phyloP scores from a whole-genome alignment of 2,888 invertebrate genomes.

The Suillia variegata region DNA sequence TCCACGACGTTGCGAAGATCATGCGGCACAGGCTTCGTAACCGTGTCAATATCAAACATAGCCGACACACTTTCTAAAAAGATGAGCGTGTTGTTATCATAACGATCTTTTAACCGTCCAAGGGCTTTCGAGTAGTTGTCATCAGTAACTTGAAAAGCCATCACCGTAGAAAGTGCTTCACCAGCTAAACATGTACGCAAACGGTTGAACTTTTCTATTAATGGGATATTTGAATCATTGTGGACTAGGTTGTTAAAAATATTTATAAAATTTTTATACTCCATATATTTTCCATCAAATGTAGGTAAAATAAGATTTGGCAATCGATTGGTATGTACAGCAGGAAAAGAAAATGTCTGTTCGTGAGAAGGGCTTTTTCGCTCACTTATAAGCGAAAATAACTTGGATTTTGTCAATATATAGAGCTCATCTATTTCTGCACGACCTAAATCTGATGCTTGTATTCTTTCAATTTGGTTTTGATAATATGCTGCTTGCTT shows the following conservation, averaged over 20 bases:
- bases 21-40: constrained; percentile 8
- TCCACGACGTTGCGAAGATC: constrained; percentile 20
- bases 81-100: constrained; percentile 7
- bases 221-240: background rate
- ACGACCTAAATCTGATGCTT: background rate
- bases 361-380: background rate
- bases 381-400: constrained; percentile 4
- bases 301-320: constrained; percentile 13
- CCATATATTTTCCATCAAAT: constrained; percentile 21
- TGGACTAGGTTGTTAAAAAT: constrained; percentile 4
- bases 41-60: constrained; percentile 19
- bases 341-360: constrained; percentile 3
- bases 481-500: constrained; percentile 13
- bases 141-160: background rate
- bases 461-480: constrained; percentile 9
- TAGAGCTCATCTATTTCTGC: constrained; percentile 17
- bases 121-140: too few species aligned
- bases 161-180: background rate
- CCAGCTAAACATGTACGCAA: background rate
- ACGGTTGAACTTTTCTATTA: constrained; percentile 9
- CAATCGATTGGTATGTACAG: background rate
- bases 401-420: constrained; percentile 12
- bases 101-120: background rate
- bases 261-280: constrained; percentile 20
- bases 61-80: constrained; percentile 15